Conservation (phyloP, 2,113 vertebrate species). For the Tringa solitaria region DNA sequence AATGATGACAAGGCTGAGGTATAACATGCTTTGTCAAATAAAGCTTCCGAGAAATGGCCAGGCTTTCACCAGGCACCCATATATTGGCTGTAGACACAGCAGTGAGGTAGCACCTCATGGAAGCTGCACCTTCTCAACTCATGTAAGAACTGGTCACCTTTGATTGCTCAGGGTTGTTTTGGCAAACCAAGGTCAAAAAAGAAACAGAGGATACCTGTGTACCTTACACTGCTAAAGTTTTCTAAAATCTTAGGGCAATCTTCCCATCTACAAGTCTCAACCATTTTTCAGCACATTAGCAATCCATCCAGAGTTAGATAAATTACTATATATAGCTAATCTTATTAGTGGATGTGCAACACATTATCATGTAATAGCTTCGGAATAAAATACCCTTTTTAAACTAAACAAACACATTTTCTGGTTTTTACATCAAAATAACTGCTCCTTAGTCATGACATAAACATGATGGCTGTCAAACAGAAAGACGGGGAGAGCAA, state of each 20-base stretch:
- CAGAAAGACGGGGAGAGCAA: not conserved
- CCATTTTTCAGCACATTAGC: not conserved
- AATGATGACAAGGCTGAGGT: not conserved
- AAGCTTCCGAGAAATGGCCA: not conserved
- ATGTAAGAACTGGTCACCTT: rapidly evolving
- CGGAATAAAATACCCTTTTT: not conserved
- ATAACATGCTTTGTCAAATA: not conserved
- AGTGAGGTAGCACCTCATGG: not conserved
- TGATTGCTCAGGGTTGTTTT: not conserved
- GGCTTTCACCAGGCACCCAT: not conserved
- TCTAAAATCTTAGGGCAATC: not conserved
- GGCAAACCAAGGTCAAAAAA: not conserved
- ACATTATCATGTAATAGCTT: not conserved
- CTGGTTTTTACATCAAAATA: not conserved
- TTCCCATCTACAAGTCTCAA: not conserved
- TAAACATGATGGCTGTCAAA: not conserved
- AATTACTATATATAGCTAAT: not conserved
- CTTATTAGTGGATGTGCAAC: not conserved
- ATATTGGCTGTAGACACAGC: rapidly evolving
- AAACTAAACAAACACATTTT: not conserved
- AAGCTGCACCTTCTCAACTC: not conserved
- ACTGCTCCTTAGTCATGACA: not conserved
- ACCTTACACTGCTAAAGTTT: not conserved
- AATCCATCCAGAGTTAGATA: not conserved
- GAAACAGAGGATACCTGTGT: not conserved